Evolutionary conservation across 2,797 vertebrate species (phyloP).

Genomic region (Anabacerthia variegaticeps): DNA sequence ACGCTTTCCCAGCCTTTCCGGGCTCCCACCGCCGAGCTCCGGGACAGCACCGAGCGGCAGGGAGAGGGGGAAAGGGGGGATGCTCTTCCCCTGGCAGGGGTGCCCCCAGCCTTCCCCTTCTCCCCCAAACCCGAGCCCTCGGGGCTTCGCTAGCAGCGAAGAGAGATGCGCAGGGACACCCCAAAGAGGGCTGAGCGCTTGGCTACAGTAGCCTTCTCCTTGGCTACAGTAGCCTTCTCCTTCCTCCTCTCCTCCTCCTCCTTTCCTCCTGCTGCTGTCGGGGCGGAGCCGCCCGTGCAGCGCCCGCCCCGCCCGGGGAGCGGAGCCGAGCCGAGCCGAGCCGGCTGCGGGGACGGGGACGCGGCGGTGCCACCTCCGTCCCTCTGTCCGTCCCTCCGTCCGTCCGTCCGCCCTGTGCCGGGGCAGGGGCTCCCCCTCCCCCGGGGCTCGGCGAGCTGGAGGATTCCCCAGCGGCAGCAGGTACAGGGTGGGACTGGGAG

Average conservation of each 20-base stretch:
- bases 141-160: neutral
- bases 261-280: neutral
- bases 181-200: rapidly evolving
- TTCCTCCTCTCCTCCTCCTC: neutral
- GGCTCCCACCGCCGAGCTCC: neutral
- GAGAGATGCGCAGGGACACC: neutral
- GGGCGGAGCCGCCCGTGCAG: slow-evolving; percentile 32
- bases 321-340: neutral
- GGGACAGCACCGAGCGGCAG: neutral
- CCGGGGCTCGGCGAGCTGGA: neutral
- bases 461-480: neutral
- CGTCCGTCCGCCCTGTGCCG: neutral
- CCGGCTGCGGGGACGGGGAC: neutral
- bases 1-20: neutral
- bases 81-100: neutral
- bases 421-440: neutral
- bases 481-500: neutral
- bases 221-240: neutral
- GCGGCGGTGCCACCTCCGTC: neutral
- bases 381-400: neutral
- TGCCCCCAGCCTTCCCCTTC: neutral
- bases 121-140: neutral
- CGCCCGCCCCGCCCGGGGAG: slow-evolving; percentile 13
- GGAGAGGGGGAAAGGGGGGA: too few relatives aligned
- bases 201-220: neutral